A percentile compares a stretch with the other conserved stretches of the same genome.
Conservation (phyloP, 2,113 vertebrate species). For the Thinocorus orbignyianus region DNA sequence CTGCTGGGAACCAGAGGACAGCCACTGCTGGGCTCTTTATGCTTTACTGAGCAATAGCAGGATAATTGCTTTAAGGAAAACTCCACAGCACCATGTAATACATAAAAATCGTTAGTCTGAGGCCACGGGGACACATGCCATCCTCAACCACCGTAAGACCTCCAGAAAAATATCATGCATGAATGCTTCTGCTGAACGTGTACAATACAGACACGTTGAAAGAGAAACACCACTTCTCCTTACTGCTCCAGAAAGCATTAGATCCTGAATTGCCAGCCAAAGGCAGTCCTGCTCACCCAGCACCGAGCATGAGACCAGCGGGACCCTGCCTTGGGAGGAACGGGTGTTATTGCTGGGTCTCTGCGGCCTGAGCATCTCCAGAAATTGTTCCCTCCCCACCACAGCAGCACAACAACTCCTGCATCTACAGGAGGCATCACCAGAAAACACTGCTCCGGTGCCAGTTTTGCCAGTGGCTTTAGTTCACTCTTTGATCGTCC, state of each 20-base stretch:
- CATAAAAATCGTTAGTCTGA: background rate
- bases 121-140: background rate
- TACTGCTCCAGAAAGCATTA: background rate
- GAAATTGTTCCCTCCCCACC: accelerated
- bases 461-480: background rate
- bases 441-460: background rate
- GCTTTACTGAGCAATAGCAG: background rate
- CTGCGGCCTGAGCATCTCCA: background rate
- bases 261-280: background rate
- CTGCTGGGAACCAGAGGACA: background rate
- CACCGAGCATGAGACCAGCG: accelerated
- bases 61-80: background rate
- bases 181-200: background rate
- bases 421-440: background rate
- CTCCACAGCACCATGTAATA: background rate
- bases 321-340: accelerated
- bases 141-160: background rate
- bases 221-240: background rate
- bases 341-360: accelerated
- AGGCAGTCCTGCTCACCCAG: background rate
- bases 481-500: background rate
- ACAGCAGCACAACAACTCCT: background rate
- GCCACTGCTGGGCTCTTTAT: background rate
- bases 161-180: background rate
- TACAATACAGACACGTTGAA: accelerated